Evolutionary conservation across 2,888 invertebrate species (phyloP).

Genomic region (Pecten maximus): DNA sequence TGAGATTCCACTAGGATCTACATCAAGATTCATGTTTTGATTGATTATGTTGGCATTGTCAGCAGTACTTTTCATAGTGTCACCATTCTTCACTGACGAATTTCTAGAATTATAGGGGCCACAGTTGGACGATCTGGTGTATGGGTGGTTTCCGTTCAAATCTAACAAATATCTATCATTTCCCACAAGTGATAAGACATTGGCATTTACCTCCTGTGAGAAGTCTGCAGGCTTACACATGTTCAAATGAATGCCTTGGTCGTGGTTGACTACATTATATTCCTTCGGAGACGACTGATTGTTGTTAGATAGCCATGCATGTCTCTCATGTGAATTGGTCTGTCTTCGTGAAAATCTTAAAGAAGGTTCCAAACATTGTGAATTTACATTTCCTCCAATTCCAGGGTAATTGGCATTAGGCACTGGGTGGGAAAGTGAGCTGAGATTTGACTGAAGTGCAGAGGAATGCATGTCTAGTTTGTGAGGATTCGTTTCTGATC

Average conservation of each 20-base stretch:
- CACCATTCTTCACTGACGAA: background rate
- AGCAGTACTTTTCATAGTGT: background rate
- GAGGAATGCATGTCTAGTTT: background rate
- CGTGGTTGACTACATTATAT: background rate
- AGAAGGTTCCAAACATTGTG: background rate
- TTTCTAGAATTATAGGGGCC: background rate
- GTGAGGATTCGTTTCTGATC: background rate
- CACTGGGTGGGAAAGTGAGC: background rate
- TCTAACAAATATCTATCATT: slow-evolving; percentile 9
- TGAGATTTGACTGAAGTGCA: slow-evolving; percentile 19
- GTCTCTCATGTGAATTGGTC: background rate
- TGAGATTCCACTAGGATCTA: background rate
- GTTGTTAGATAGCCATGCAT: background rate
- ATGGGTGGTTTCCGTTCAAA: background rate
- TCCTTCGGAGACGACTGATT: background rate
- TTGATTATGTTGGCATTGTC: background rate
- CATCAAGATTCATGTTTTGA: background rate
- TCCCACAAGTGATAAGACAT: background rate
- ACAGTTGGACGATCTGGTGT: background rate
- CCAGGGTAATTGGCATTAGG: background rate
- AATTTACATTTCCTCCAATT: background rate
- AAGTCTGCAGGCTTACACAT: slow-evolving; percentile 14
- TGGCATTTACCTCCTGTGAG: background rate
- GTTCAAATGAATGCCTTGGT: background rate
- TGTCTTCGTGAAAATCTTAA: background rate